phyloP scores from a whole-genome alignment of 1,140 invertebrate species.

The Drosophila equinoxialis region DNA sequence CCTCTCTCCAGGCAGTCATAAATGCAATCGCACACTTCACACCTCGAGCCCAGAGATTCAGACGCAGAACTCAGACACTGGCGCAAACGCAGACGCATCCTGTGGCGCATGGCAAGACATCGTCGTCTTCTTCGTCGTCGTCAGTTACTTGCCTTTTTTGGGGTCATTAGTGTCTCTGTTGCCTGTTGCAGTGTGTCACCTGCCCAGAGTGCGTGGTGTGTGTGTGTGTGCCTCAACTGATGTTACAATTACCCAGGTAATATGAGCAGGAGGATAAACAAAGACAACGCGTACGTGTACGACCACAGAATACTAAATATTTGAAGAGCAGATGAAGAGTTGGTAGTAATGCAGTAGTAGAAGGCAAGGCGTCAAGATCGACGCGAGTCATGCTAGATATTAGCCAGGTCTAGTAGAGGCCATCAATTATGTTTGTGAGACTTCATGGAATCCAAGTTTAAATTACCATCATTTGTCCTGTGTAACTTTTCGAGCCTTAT shows the following conservation, averaged over 20 bases:
- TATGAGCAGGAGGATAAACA: slow-evolving; percentile 56
- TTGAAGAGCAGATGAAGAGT: slow-evolving; percentile 24
- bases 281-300: neutral
- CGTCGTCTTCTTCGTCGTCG: slow-evolving; percentile 13
- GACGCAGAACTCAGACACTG: slow-evolving; percentile 31
- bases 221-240: slow-evolving; percentile 45
- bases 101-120: slow-evolving; percentile 74
- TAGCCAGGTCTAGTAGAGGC: slow-evolving; percentile 4
- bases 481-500: neutral
- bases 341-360: neutral
- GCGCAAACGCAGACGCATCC: slow-evolving; percentile 61
- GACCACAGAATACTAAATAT: slow-evolving; percentile 69
- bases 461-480: slow-evolving; percentile 30
- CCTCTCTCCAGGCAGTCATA: slow-evolving; percentile 58
- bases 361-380: slow-evolving; percentile 29
- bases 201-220: slow-evolving; percentile 40
- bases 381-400: slow-evolving; percentile 3
- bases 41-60: slow-evolving; percentile 44
- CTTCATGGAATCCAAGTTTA: slow-evolving; percentile 18
- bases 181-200: slow-evolving; percentile 59
- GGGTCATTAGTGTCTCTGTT: slow-evolving; percentile 71
- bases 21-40: slow-evolving; percentile 37
- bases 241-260: slow-evolving; percentile 74
- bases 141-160: slow-evolving; percentile 26
- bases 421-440: slow-evolving; percentile 36